Conservation (phyloP, 2,888 invertebrate species). For the Lasioglossum zephyrum region DNA sequence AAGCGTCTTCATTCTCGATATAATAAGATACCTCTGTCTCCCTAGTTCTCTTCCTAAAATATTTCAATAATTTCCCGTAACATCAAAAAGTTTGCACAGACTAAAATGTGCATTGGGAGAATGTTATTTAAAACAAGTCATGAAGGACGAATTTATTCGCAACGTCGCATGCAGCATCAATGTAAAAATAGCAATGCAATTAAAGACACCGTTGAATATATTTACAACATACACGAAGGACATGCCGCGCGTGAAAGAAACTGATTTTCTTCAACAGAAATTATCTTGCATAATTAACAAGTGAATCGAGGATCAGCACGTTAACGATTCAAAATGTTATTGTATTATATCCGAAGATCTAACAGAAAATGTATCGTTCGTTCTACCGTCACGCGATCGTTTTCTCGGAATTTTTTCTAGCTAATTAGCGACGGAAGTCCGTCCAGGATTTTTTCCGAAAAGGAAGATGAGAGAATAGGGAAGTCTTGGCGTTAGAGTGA, state of each 20-base stretch:
- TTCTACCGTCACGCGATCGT: slow-evolving; percentile 44
- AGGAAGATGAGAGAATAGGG: slow-evolving; percentile 25
- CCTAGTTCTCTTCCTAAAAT: slow-evolving; percentile 11
- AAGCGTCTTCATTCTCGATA: slow-evolving; percentile 47
- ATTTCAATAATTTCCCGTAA: slow-evolving; percentile 32
- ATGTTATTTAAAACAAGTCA: too few relatives aligned
- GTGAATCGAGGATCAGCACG: background rate
- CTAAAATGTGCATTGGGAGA: too few relatives aligned
- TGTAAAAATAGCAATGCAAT: background rate
- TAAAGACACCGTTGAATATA: background rate
- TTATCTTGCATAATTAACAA: background rate
- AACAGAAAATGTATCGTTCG: slow-evolving; percentile 12
- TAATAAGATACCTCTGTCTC: slow-evolving; percentile 25
- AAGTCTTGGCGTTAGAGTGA: slow-evolving; percentile 51
- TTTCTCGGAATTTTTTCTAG: background rate
- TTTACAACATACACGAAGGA: background rate
- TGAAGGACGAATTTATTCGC: background rate
- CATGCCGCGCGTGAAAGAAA: background rate
- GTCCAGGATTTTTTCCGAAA: background rate
- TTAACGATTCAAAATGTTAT: background rate
- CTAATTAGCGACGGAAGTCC: slow-evolving; percentile 32
- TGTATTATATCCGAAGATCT: background rate
- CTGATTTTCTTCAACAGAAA: background rate
- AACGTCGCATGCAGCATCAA: background rate
- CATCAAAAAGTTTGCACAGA: background rate